Conservation (phyloP, 2,113 vertebrate genomes). For the Oxygymnocypris stewartii region DNA sequence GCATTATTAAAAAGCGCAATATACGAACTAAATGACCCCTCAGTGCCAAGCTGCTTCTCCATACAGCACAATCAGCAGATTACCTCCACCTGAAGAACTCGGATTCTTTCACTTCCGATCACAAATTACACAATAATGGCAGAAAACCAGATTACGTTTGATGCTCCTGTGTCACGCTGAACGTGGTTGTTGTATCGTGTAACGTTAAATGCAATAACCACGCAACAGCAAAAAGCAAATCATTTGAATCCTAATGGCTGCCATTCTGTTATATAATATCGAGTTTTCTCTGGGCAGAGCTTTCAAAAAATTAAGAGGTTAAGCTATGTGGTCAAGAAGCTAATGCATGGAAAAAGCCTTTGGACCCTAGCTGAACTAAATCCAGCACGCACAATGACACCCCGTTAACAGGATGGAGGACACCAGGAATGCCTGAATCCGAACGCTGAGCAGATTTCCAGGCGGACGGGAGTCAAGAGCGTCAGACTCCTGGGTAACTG, state of each 20-base stretch:
- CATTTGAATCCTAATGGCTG: slow-evolving; percentile 52
- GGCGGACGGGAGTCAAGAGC: slow-evolving; percentile 65
- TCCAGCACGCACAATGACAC: slow-evolving; percentile 70
- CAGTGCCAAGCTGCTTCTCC: slow-evolving; percentile 27
- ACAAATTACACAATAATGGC: slow-evolving; percentile 52
- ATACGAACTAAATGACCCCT: slow-evolving; percentile 47
- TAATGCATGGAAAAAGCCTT: slow-evolving; percentile 59
- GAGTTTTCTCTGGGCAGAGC: slow-evolving; percentile 48
- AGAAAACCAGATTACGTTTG: slow-evolving; percentile 44
- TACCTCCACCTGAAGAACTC: slow-evolving; percentile 44
- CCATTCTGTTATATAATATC: slow-evolving; percentile 59
- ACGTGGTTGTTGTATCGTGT: slow-evolving; percentile 50
- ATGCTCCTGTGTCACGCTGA: slow-evolving; percentile 44
- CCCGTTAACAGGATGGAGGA: slow-evolving; percentile 68
- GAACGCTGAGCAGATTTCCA: slow-evolving; percentile 71
- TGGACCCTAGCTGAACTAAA: slow-evolving; percentile 55
- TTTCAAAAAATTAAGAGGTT: slow-evolving; percentile 69
- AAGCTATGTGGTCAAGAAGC: slow-evolving; percentile 60
- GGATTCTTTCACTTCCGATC: slow-evolving; percentile 42
- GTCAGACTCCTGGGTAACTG: slow-evolving; percentile 70
- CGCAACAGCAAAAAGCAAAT: slow-evolving; percentile 34
- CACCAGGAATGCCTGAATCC: slow-evolving; percentile 63
- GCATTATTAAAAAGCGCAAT: slow-evolving; percentile 48
- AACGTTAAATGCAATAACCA: slow-evolving; percentile 53
- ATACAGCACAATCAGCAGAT: slow-evolving; percentile 48